Evolutionary conservation across 2,888 invertebrate genomes (phyloP), one percentile per base, ranked within the genome.

Genomic region (Helicoverpa assulta): DNA sequence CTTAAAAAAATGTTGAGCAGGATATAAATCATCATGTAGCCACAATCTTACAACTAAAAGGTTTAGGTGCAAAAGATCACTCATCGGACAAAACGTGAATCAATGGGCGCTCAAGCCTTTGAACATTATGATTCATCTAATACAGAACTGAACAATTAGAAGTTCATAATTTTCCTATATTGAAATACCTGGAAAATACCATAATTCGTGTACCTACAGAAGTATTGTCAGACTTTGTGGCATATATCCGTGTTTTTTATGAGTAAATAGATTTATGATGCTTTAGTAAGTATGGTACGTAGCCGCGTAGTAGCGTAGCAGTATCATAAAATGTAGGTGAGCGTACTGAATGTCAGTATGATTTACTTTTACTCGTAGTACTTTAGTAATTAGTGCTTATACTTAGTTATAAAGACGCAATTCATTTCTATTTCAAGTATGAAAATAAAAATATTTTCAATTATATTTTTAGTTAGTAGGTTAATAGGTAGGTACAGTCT

Each of bases 51-150:
- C 16, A 40, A n/a, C 29, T 1, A 26, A 67, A 26, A 40, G 10
- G 18, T 58, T 14, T 12, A 19, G 47, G 12, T 47, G n/a, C 47
- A 47, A 26, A 40, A 8, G 8, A 16, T 43, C 40, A 10, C 14
- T 2, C 0, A 18, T 19, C 19, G n/a, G 18, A 8, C 21, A 40
- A 56, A 57, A 60, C n/a, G 7, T 47, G 8, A n/a, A 56, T 21
- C 18, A 56, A 43, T 29, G 3, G 16, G 12, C 14, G 21, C 4
- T 40, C 21, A 6, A 55, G 8, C 21, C 64, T 50, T 51, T 55
- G 1, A 51, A 64, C 54, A 51, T 18, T 14, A 52, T 72, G 66
- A 73, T 59, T 60, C 73, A 72, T 16, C 12, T 47, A 51, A 72
- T 18, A 50, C 12, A 14, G 3, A n/a, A 10, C 29, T 26, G 37